Percentiles rank a stretch among this genome's conserved stretches.
Evolutionary conservation across 2,888 invertebrate genomes (phyloP).

Genomic region (Tolmerus cingulatus): DNA sequence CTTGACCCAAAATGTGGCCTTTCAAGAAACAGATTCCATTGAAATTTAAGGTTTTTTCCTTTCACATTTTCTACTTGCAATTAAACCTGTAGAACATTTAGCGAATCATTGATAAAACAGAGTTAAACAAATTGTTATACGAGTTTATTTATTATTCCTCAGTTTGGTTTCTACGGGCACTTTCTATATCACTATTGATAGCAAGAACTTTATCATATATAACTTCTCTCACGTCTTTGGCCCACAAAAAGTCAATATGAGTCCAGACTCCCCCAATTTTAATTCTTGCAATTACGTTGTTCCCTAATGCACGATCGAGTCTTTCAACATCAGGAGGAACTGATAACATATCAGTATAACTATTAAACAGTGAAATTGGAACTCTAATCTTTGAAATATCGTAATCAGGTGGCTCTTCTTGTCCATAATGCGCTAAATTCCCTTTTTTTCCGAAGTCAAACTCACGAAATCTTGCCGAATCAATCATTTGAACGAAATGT

Average conservation of each 20-base stretch:
- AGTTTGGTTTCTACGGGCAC: neutral
- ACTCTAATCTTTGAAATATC: constrained; percentile 65
- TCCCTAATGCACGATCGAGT: neutral
- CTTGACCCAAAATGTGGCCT: neutral
- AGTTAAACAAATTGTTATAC: too few relatives aligned
- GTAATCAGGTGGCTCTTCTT: constrained; percentile 66
- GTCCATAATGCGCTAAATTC: constrained; percentile 65
- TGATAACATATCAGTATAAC: constrained; percentile 55
- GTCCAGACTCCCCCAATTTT: neutral
- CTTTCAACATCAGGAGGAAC: neutral
- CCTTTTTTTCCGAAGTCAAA: neutral
- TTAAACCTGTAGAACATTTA: neutral
- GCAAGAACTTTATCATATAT: neutral
- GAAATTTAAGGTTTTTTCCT: neutral
- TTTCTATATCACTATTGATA: neutral
- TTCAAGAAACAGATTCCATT: neutral
- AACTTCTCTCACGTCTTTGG: neutral
- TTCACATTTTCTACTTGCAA: neutral
- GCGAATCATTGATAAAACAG: too few relatives aligned
- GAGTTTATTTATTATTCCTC: neutral
- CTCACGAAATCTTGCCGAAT: neutral
- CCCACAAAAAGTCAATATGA: constrained; percentile 62
- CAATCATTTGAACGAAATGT: neutral
- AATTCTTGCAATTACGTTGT: neutral
- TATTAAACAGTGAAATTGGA: constrained; percentile 68